Percentiles rank a stretch among this genome's conserved stretches.
Evolutionary conservation across 2,797 vertebrate species (phyloP).

Genomic region (Muscicapa comitata): DNA sequence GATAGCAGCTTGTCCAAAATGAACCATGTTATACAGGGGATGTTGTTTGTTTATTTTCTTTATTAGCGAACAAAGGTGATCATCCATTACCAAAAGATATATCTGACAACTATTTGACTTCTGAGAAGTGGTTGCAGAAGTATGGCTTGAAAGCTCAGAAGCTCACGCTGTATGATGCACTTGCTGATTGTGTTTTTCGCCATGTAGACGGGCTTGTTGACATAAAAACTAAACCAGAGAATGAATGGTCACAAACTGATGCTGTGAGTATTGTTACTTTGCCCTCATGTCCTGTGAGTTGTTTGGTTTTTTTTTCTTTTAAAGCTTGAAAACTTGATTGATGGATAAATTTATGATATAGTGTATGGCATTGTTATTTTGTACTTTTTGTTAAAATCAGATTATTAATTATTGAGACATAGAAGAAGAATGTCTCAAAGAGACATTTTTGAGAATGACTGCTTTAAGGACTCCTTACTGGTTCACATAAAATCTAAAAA

Average conservation of each 20-base stretch:
- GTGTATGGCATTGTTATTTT: neutral
- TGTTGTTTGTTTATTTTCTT: neutral
- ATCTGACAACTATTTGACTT: slow-evolving; percentile 68
- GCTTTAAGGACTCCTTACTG: neutral
- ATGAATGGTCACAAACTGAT: slow-evolving; percentile 73
- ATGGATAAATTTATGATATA: neutral
- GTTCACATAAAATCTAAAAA: neutral
- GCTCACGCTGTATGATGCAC: slow-evolving; percentile 69
- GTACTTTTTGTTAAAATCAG: neutral
- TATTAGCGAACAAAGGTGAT: neutral
- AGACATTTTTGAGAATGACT: neutral
- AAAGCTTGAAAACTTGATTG: neutral
- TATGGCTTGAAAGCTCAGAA: slow-evolving; percentile 79
- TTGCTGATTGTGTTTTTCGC: slow-evolving; percentile 77
- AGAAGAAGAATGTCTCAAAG: neutral
- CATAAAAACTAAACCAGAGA: slow-evolving; percentile 75
- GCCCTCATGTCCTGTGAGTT: neutral
- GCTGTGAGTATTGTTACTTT: slow-evolving; percentile 71
- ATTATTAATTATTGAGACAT: neutral
- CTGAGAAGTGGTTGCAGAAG: slow-evolving; percentile 76
- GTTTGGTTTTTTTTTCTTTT: neutral
- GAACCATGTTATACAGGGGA: neutral
- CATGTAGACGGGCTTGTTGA: slow-evolving; percentile 75
- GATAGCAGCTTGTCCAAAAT: neutral
- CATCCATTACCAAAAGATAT: neutral